phyloP scores from a whole-genome alignment of 2,888 invertebrate species.

The Diachrysia chrysitis region DNA sequence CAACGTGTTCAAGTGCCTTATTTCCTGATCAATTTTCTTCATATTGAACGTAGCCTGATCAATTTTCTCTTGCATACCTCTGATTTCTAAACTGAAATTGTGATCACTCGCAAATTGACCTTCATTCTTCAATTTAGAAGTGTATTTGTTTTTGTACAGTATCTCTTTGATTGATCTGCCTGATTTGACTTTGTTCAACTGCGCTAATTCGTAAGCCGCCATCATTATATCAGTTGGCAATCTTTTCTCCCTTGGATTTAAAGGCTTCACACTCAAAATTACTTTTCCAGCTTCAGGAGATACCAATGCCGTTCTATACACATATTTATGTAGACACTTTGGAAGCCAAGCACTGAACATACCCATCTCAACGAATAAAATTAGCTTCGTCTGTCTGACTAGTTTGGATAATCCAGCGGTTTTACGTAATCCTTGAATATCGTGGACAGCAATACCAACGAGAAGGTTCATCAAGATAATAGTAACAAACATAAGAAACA shows the following conservation, averaged over 20 bases:
- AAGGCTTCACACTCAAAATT: conserved; percentile 94
- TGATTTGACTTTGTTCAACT: conserved; percentile 91
- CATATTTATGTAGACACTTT: conserved; percentile 91
- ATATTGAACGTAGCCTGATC: conserved; percentile 92
- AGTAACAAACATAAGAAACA: conserved; percentile 95
- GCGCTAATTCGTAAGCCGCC: conserved; percentile 94
- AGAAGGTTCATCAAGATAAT: conserved; percentile 95
- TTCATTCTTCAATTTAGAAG: conserved; percentile 90
- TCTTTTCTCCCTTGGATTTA: conserved; percentile 94
- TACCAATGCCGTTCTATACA: conserved; percentile 94
- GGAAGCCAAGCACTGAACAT: conserved; percentile 94
- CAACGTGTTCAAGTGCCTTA: conserved; percentile 90
- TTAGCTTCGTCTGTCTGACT: conserved; percentile 95
- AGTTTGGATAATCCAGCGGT: conserved; percentile 95
- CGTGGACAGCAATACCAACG: conserved; percentile 96
- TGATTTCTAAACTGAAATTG: conserved; percentile 88
- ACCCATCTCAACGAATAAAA: conserved; percentile 95
- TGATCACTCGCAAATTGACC: conserved; percentile 76
- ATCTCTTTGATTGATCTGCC: conserved; percentile 91
- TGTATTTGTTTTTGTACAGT: conserved; percentile 89
- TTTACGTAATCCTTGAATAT: conserved; percentile 95
- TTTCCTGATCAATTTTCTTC: conserved; percentile 91
- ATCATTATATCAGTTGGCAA: conserved; percentile 94
- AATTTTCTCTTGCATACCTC: conserved; percentile 91
- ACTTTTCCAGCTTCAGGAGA: conserved; percentile 95